phyloP scores from a whole-genome alignment of 1,140 invertebrate genomes.

The honey bee (Apis mellifera) region Amel_HAv3.1 CM009942.2:10310501-10311000 shows the following conservation, averaged over 20 bases:
- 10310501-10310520: not conserved
- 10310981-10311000: not conserved
- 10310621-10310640: slow-evolving; percentile 55
- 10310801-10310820: slow-evolving; percentile 4
- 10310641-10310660: slow-evolving; percentile 44
- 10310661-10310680: slow-evolving; percentile 7
- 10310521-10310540: no score
- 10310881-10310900: no score
- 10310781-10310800: not conserved
- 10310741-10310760: not conserved
- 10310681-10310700: not conserved
- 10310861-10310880: no score
- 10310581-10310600: slow-evolving; percentile 40
- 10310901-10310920: no score
- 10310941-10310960: no score
- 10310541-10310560: not conserved
- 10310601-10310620: slow-evolving; percentile 67
- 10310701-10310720: not conserved
- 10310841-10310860: no score
- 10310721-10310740: slow-evolving; percentile 1
- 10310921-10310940: no score
- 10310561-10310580: not conserved
- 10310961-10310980: not conserved
- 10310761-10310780: not conserved
- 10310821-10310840: not conserved